Evolutionary conservation across 2,888 invertebrate genomes (phyloP), one percentile per base, ranked within the genome.

Genomic region (Himalopsyche kuldschensis): DNA sequence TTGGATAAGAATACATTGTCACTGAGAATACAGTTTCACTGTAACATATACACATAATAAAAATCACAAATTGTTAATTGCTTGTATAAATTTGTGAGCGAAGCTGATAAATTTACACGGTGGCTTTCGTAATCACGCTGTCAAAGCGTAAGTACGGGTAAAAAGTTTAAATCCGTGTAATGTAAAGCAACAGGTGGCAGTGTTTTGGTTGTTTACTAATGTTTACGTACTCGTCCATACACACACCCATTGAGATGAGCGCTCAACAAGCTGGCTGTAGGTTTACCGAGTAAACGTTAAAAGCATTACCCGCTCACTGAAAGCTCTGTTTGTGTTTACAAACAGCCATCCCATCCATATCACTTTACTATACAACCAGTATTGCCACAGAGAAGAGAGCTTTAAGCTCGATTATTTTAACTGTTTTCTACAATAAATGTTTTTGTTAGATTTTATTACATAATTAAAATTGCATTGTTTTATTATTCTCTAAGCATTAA

Each of bases 171-270:
- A 76, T 35, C 76, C 76, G 35, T 41, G 15, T 17, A 69, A 69
- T 27, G 41, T 15, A 24, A 55, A 63, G 84, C 84, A 84, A 84
- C 84, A 84, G 80, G 84, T 84, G 82, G 84, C 31, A 32, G 79
- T 81, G 81, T 84, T 82, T 84, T 27, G 77, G 82, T 77, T 84
- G 84, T 81, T 84, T 84, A 82, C 84, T 77, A 47, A 81, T 81
- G 48, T 82, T 76, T 55, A 80, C 80, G 41, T 41, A 15, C 41
- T 15, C 20, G 55, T 17, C 30, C 47, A 78, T 78, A 35, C 24
- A 30, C 20, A 75, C n/a, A 69, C 46, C 81, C 77, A 82, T 78
- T 77, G 20, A 31, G 77, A 81, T 77, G 82, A 35, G 47, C 78
- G 78, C 41, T 82, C 82, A 82, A 82, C 82, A 82, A 84, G 84